Percentiles rank a stretch among this genome's conserved stretches.
Evolutionary conservation across 1,140 invertebrate genomes (phyloP).

Genomic region (Aphelenchoides fujianensis): DNA sequence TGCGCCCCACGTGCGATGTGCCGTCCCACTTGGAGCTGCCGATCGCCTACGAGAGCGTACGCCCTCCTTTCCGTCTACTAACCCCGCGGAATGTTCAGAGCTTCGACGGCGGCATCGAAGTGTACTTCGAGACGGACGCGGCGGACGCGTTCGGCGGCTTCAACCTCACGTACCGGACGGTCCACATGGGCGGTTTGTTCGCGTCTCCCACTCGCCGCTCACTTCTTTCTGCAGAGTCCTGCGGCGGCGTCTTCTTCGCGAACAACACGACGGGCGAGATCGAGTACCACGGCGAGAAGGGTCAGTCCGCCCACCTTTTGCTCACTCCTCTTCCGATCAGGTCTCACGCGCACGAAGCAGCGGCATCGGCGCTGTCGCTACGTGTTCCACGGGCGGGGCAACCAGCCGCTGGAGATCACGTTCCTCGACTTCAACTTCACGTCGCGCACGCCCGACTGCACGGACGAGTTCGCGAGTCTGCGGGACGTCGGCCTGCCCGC

Average conservation of each 20-base stretch:
- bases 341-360: slow-evolving; percentile 50
- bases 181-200: neutral
- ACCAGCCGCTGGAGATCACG: slow-evolving; percentile 45
- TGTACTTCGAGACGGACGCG: slow-evolving; percentile 53
- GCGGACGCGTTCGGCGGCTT: slow-evolving; percentile 41
- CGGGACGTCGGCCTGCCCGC: slow-evolving; percentile 51
- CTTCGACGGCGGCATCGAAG: no score
- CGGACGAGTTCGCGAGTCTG: slow-evolving; percentile 55
- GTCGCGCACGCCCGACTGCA: slow-evolving; percentile 43
- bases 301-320: slow-evolving; percentile 13
- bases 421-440: slow-evolving; percentile 56
- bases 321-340: slow-evolving; percentile 14
- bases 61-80: slow-evolving; percentile 30
- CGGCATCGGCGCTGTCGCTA: slow-evolving; percentile 50
- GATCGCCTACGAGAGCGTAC: slow-evolving; percentile 10
- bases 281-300: slow-evolving; percentile 40
- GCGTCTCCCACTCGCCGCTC: neutral
- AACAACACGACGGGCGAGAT: slow-evolving; percentile 6
- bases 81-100: no score
- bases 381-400: slow-evolving; percentile 37
- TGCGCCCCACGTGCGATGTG: slow-evolving; percentile 36
- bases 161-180: slow-evolving; percentile 34
- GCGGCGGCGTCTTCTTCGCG: slow-evolving; percentile 39
- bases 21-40: slow-evolving; percentile 24
- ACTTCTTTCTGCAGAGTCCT: slow-evolving; percentile 27